Base-by-base conservation (phyloP, 1,140 invertebrate species). In the Dendrolimus kikuchii region DNA sequence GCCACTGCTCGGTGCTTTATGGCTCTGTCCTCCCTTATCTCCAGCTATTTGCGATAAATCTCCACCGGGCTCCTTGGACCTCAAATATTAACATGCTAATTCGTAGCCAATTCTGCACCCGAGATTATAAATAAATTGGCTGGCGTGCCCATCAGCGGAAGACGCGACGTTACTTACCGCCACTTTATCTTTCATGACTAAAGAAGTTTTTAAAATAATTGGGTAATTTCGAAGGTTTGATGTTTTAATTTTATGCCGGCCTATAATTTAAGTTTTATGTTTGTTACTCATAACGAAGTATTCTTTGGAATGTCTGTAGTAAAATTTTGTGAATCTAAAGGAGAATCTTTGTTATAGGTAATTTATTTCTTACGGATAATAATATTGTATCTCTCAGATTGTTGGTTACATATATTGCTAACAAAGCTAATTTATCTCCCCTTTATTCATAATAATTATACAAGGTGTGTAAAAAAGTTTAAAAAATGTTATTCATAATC, bases 31-130 rank as follows among this genome's bases (percentile, higher is more conserved):
- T 67, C 74, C 79, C 82, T 86, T 86, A 86, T 86, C 82, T 75
- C 59, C 10, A 60, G 66, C 71, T 68, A 61, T 77, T 84, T 74
- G 68, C 71, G 80, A 83, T 86, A 86, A 86, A 86, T 86, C 83
- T 80, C 72, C 63, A 61, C 71, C 71, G 74, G 74, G 60, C 67
- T 80, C 74, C 79, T 77, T 80, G 81, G 82, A 84, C 82, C 66
- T 86, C 78, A 84, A 86, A 84, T 86, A 86, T 86, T 86, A 81
- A 86, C 79, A 86, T 86, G 79, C 73, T 86, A 84, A 86, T 86
- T 83, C 79, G 74, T 80, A 78, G 76, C 67, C 74, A 77, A 78
- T 81, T 82, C 76, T 70, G 79, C 69, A 71, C 68, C 72, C 73
- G 74, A 81, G 82, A 83, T 83, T 86, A 84, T 86, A 82, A 82